A percentile compares a stretch with the other conserved stretches of the same genome.
Conservation (phyloP, 1,140 invertebrate genomes). For the Sinonovacula constricta region DNA sequence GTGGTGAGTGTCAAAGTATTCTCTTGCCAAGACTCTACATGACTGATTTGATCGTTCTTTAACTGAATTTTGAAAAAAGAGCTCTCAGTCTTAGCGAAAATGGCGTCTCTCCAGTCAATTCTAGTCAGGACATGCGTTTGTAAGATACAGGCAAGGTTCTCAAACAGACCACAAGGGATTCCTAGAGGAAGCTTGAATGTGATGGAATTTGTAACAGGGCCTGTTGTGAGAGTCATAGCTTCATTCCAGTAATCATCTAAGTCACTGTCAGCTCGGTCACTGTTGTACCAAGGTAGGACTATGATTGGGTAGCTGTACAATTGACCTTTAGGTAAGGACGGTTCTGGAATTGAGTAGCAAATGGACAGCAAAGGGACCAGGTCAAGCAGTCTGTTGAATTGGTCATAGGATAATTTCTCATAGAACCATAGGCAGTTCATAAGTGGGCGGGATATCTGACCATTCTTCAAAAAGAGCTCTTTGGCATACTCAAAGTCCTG, state of each 20-base stretch:
- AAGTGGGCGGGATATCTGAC: constrained; percentile 74
- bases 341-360: constrained; percentile 73
- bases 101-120: constrained; percentile 71
- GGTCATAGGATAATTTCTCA: constrained; percentile 61
- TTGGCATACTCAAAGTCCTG: constrained; percentile 63
- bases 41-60: not conserved
- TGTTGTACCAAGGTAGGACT: constrained; percentile 75
- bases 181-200: constrained; percentile 64
- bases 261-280: constrained; percentile 51
- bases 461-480: constrained; percentile 64
- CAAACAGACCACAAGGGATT: constrained; percentile 67
- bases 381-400: constrained; percentile 68
- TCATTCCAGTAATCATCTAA: constrained; percentile 65
- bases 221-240: constrained; percentile 30
- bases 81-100: constrained; percentile 68
- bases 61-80: constrained; percentile 48
- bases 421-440: constrained; percentile 75
- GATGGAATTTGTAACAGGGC: constrained; percentile 57
- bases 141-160: constrained; percentile 61
- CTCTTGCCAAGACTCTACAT: not conserved
- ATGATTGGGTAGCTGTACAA: constrained; percentile 65
- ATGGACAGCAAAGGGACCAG: constrained; percentile 70
- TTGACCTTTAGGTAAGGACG: constrained; percentile 63
- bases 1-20: not conserved
- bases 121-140: constrained; percentile 68